Conservation (phyloP, 2,797 vertebrate species). For the Denticeps clupeoides region DNA sequence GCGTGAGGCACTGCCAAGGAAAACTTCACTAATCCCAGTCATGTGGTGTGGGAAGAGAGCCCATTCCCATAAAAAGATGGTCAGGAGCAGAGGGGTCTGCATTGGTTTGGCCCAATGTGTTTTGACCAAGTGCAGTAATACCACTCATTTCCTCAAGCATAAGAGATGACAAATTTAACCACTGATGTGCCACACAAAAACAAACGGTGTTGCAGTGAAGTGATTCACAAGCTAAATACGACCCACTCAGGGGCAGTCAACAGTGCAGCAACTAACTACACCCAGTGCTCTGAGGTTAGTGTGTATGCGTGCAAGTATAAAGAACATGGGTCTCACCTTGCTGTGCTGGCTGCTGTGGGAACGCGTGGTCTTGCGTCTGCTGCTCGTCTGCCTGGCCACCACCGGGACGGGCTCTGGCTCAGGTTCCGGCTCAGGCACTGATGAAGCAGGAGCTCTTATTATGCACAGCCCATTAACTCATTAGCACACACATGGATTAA, state of each 20-base stretch:
- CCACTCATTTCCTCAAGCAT: too few relatives aligned
- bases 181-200: too few relatives aligned
- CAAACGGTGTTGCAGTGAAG: too few relatives aligned
- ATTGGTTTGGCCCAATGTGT: too few relatives aligned
- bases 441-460: too few relatives aligned
- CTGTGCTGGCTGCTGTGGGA: conserved; percentile 70
- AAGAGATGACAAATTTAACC: too few relatives aligned
- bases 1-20: neutral
- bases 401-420: conserved; percentile 61
- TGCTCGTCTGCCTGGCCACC: conserved; percentile 73
- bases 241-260: too few relatives aligned
- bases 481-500: too few relatives aligned
- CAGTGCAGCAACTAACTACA: too few relatives aligned
- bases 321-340: conserved; percentile 51
- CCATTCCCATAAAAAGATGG: conserved; percentile 6
- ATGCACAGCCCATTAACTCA: too few relatives aligned
- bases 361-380: conserved; percentile 68
- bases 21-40: conserved; percentile 38
- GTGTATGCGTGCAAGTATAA: neutral
- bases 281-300: neutral
- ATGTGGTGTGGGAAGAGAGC: conserved; percentile 30
- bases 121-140: too few relatives aligned
- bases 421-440: conserved; percentile 28
- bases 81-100: neutral
- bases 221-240: too few relatives aligned